phyloP scores from a whole-genome alignment of 2,797 vertebrate species.

The Prionace glauca region DNA sequence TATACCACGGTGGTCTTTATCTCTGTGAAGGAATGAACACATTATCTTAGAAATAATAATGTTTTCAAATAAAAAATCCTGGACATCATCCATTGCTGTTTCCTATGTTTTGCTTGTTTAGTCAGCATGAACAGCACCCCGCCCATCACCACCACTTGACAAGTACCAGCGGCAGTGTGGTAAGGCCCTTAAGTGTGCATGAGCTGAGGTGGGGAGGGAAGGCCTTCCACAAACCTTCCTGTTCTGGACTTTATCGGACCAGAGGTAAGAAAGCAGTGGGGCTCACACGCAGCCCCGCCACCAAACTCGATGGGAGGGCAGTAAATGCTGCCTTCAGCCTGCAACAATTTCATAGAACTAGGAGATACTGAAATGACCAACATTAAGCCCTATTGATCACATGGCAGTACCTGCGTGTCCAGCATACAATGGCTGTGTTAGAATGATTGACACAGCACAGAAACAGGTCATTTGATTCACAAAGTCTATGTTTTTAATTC shows the following conservation, averaged over 20 bases:
- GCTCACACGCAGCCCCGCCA: too few relatives aligned
- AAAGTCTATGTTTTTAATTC: background rate
- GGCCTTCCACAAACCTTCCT: too few relatives aligned
- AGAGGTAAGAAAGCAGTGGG: too few relatives aligned
- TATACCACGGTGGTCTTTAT: slow-evolving; percentile 85
- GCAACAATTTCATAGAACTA: slow-evolving; percentile 7
- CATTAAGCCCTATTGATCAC: background rate
- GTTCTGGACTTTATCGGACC: too few relatives aligned
- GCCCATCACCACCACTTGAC: too few relatives aligned
- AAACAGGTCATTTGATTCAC: background rate
- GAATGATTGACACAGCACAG: background rate
- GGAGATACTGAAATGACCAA: background rate
- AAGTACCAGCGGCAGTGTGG: too few relatives aligned
- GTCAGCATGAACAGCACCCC: too few relatives aligned
- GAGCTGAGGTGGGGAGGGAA: too few relatives aligned
- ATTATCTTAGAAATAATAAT: background rate
- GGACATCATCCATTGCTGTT: background rate
- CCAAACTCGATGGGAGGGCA: too few relatives aligned
- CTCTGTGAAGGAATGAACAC: slow-evolving; percentile 53
- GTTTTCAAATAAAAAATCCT: background rate
- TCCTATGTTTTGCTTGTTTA: background rate
- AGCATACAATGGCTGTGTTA: background rate
- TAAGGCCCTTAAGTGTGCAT: too few relatives aligned
- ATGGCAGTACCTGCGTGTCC: background rate
- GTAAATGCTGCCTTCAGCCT: too few relatives aligned